Base-by-base conservation (phyloP, 2,113 vertebrate species). In the Sinocyclocheilus maitianheensis region DNA sequence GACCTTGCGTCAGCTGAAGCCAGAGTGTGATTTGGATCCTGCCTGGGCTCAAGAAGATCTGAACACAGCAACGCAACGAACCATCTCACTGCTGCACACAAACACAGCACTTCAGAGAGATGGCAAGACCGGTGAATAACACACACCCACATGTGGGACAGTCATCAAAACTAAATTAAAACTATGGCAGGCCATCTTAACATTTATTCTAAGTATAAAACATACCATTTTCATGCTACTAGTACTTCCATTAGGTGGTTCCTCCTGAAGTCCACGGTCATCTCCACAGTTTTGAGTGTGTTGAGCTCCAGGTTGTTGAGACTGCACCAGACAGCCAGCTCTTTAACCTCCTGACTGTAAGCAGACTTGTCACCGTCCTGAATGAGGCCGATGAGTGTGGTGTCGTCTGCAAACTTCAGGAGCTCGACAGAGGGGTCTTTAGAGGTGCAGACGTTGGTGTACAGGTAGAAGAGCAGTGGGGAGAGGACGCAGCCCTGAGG, bases 31-130 rank as follows among this genome's bases (percentile, higher is more conserved):
- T 7, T 89, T 99, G 69, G 97, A 99, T 77, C 91, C 93, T 22
- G 97, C 96, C 2, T 99, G 98, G 98, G 96, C 92, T 67, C 95
- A 99, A 80, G 98, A 99, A 84, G 96, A 97, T 78, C 92, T 99
- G 87, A 88, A 94, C 1, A 91, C 94, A 53, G 98, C 98, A 43
- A 94, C 96, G 48, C 93, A 93, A 81, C 96, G 98, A 81, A 96
- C 95, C 0, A 91, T 98, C 7, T 91, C 86, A 46, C 92, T 98
- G 91, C 93, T 99, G 84, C 95, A 98, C 83, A 91, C 91, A 24
- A 91, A 97, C 80, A 98, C 97, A 0, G 92, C 97, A 87, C 94
- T 94, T 12, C 94, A 94, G 87, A 93, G 95, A 86, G 93, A 89
- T 4, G 88, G 93, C 93, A 97, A 96, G 80, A 90, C 93, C 5